phyloP scores from a whole-genome alignment of 2,888 invertebrate genomes.

The Eurytoma californica region DNA sequence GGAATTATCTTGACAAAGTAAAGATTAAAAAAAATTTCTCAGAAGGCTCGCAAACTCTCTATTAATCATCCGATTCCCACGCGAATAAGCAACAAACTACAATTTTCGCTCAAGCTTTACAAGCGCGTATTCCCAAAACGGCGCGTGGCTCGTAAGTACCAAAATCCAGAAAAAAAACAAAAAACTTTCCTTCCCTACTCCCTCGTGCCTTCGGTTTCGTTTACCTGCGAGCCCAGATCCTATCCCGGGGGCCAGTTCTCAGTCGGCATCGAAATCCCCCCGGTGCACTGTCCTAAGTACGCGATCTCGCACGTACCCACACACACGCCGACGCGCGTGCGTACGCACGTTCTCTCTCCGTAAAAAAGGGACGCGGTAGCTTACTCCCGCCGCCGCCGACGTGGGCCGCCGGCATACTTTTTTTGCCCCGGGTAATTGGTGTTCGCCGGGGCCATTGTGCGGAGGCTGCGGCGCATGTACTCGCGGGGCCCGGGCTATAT shows the following conservation, averaged over 20 bases:
- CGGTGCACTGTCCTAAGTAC: background rate
- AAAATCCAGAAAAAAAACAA: background rate
- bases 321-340: background rate
- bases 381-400: background rate
- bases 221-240: conserved; percentile 18
- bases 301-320: background rate
- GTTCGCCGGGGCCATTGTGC: conserved; percentile 66
- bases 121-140: background rate
- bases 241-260: conserved; percentile 7
- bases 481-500: conserved; percentile 60
- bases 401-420: background rate
- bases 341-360: background rate
- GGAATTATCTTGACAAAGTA: too few species aligned
- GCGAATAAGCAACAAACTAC: conserved; percentile 29
- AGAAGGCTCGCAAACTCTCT: background rate
- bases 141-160: background rate
- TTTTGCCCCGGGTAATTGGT: conserved; percentile 65
- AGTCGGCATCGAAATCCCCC: background rate
- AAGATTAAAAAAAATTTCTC: background rate
- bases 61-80: conserved; percentile 24
- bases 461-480: conserved; percentile 63
- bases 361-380: conserved; percentile 25
- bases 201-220: background rate
- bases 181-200: background rate
- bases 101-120: background rate